Conservation (phyloP, 2,113 vertebrate species). For the Microcebus lehilahytsara region DNA sequence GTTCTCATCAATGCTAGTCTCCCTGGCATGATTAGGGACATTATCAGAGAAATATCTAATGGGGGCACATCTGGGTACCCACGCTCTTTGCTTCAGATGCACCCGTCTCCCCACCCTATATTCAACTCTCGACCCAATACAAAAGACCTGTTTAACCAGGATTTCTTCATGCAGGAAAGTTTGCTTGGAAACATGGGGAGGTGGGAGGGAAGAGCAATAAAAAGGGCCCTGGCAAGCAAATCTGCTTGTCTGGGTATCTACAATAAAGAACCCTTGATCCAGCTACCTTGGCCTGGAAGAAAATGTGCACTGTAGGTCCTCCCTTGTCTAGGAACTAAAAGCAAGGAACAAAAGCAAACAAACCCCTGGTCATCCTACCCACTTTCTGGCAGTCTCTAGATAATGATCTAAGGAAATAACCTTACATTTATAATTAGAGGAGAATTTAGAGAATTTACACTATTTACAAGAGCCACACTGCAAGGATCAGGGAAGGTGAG, state of each 20-base stretch:
- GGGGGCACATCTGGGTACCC: background rate
- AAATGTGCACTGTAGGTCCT: background rate
- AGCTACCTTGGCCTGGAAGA: background rate
- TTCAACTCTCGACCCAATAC: background rate
- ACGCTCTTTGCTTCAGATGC: background rate
- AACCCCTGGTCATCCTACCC: background rate
- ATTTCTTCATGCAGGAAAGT: conserved; percentile 39
- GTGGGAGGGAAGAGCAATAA: background rate
- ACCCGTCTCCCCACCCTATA: background rate
- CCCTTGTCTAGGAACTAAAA: background rate
- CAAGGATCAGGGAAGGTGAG: background rate
- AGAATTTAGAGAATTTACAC: conserved; percentile 75
- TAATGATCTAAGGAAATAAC: conserved; percentile 76
- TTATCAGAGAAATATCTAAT: conserved; percentile 18
- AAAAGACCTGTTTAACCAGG: background rate
- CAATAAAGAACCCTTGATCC: background rate
- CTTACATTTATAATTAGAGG: conserved; percentile 76
- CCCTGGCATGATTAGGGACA: conserved; percentile 54
- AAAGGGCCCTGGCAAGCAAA: background rate
- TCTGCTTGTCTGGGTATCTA: background rate
- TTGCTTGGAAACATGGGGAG: background rate
- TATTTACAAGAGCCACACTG: conserved; percentile 75
- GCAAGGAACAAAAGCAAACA: background rate
- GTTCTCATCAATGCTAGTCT: background rate
- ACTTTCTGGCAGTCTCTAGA: conserved; percentile 49